Base-by-base conservation (phyloP, 2,113 vertebrate genomes). In the Ibidorhyncha struthersii region DNA sequence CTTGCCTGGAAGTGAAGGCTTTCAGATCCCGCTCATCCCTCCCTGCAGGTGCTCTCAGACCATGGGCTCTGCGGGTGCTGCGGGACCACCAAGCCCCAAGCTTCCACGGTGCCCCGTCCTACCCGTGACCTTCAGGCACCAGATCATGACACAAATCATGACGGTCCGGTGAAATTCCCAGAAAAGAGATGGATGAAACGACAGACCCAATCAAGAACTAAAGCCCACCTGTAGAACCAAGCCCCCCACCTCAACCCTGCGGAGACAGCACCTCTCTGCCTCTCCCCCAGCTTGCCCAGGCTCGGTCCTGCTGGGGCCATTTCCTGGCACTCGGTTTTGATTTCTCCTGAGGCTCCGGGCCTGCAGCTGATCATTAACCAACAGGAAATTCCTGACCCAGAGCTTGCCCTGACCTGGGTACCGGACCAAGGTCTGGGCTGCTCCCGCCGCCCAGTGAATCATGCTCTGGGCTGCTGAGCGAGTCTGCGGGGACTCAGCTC, bases 331-430 rank as follows among this genome's bases (percentile, higher is more conserved):
- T 59, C 74, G 21, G 1, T 41, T 88, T n/a, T 55, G 52, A 83
- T 83, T 95, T 66, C 77, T 95, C 86, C 74, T 3, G 6, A 91
- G 91, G 86, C 92, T 93, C 50, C 36, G 15, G 50, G 34, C 90
- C 76, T 53, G 89, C 95, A 95, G 90, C 82, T 89, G 95, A 96
- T 94, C 88, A 96, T 97, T 97, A 95, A 97, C 95, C 4, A 4
- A 92, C 95, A 94, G 95, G 97, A 97, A 97, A 96, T 96, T 95
- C 97, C 95, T 96, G 83, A 93, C 95, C 91, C 84, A 85, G 78
- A 87, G 93, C 85, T 96, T 1, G 49, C 78, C 81, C 95, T 40
- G 65, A 47, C 55, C 89, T 1, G 4, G 40, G 90, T 0, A 0
- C 85, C 62, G 74, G 85, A 77, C 56, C 0, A 16, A 91, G 95